These are phyloP conservation scores for Todus mexicanus DNA, from an alignment of 2,797 vertebrate species.

Conservation along the genomic window DNA sequence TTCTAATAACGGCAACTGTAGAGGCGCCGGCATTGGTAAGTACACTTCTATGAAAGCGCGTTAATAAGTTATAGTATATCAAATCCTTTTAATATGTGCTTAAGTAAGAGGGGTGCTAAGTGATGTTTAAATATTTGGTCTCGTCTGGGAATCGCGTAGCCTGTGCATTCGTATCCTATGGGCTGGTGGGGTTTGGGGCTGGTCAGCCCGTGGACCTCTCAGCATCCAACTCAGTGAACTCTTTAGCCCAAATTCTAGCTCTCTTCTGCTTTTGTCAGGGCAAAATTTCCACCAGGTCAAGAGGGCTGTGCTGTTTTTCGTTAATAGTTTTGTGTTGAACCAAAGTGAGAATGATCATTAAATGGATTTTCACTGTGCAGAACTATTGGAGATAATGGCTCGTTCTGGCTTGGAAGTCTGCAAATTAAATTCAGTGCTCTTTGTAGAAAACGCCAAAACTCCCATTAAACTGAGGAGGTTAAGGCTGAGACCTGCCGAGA, in stretches of 20 bases:
- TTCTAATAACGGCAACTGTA: constrained; percentile 88
- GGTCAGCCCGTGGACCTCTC: background rate
- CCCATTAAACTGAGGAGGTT: background rate
- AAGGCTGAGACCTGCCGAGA: background rate
- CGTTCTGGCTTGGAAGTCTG: background rate
- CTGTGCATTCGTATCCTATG: background rate
- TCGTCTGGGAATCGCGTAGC: background rate
- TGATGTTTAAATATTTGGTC: background rate
- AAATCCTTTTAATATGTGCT: background rate
- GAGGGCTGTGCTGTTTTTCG: background rate
- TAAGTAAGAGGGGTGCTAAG: background rate
- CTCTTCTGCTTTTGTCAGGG: background rate
- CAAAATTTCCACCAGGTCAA: background rate
- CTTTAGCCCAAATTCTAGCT: background rate
- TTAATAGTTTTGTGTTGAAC: background rate
- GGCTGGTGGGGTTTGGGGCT: background rate
- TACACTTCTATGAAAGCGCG: constrained; percentile 4
- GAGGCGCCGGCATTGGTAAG: constrained; percentile 77
- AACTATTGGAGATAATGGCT: background rate
- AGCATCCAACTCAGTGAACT: background rate
- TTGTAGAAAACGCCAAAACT: background rate
- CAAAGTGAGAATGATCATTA: background rate
- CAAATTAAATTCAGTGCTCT: background rate
- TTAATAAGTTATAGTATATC: background rate
- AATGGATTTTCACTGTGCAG: background rate